Evolutionary conservation across 2,797 vertebrate genomes (phyloP).

Genomic region (Erpetoichthys calabaricus): DNA sequence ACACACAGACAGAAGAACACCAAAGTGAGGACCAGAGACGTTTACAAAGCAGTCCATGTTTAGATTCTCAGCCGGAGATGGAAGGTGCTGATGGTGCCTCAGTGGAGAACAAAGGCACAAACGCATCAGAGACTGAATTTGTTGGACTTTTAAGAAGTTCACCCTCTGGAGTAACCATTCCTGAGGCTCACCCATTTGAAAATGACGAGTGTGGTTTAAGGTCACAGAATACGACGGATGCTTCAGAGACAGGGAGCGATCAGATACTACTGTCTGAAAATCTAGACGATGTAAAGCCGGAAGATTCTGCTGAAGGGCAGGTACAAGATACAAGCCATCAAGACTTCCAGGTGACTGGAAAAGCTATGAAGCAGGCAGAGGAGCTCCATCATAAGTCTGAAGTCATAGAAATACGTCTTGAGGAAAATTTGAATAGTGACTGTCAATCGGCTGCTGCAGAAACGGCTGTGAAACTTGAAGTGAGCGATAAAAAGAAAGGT

Average conservation of each 20-base stretch:
- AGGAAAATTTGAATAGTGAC: conserved; percentile 21
- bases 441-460: conserved; percentile 16
- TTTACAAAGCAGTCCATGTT: no score
- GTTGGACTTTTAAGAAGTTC: no score
- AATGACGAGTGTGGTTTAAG: no score
- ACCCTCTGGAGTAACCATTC: no score
- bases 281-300: conserved; percentile 10
- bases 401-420: conserved; percentile 4
- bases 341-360: conserved; percentile 14
- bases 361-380: conserved; percentile 18
- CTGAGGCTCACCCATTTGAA: no score
- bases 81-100: no score
- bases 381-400: conserved; percentile 14
- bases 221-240: no score
- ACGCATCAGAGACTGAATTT: no score
- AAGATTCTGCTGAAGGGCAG: conserved; percentile 18
- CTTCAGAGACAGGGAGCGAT: not conserved
- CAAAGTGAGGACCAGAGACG: no score
- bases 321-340: not conserved
- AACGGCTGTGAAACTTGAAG: conserved; percentile 22
- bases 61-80: no score
- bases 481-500: conserved; percentile 46
- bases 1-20: no score
- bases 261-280: conserved; percentile 12
- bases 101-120: no score